A percentile compares a stretch with the other conserved stretches of the same genome.
Evolutionary conservation across 2,113 vertebrate genomes (phyloP).

Genomic region (Alligator mississippiensis): DNA sequence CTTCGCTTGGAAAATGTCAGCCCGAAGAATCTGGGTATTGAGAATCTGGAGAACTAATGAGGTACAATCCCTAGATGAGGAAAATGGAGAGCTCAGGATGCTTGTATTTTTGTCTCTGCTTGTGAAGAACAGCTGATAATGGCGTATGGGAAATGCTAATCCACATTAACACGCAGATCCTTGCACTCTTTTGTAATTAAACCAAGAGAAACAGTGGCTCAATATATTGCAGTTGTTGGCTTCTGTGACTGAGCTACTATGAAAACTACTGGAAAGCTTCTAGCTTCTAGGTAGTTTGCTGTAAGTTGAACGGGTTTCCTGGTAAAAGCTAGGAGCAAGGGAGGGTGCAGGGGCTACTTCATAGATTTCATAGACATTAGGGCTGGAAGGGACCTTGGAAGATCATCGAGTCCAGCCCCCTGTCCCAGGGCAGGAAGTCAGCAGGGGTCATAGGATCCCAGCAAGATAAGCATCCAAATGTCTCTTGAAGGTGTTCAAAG

Average conservation of each 20-base stretch:
- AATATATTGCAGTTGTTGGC: neutral
- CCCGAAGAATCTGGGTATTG: neutral
- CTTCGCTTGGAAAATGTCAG: neutral
- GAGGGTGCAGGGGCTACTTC: too few relatives aligned
- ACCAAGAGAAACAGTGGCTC: neutral
- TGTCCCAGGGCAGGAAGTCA: too few relatives aligned
- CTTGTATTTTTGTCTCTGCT: fast-evolving
- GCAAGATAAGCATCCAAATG: too few relatives aligned
- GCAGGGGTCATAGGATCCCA: too few relatives aligned
- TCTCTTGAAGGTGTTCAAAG: too few relatives aligned
- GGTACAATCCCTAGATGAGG: fast-evolving
- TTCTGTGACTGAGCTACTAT: neutral
- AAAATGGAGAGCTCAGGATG: fast-evolving
- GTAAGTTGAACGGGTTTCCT: too few relatives aligned
- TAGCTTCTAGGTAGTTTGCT: too few relatives aligned
- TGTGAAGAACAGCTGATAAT: neutral
- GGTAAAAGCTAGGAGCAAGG: too few relatives aligned
- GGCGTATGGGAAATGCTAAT: fast-evolving
- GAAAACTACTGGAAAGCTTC: neutral
- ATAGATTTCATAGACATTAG: too few relatives aligned
- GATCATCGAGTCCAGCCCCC: too few relatives aligned
- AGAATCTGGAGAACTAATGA: fast-evolving
- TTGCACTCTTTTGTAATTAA: neutral
- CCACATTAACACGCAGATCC: neutral
- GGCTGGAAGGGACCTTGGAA: too few relatives aligned